phyloP scores from a whole-genome alignment of 1,140 invertebrate species.

The Delia radicum region DNA sequence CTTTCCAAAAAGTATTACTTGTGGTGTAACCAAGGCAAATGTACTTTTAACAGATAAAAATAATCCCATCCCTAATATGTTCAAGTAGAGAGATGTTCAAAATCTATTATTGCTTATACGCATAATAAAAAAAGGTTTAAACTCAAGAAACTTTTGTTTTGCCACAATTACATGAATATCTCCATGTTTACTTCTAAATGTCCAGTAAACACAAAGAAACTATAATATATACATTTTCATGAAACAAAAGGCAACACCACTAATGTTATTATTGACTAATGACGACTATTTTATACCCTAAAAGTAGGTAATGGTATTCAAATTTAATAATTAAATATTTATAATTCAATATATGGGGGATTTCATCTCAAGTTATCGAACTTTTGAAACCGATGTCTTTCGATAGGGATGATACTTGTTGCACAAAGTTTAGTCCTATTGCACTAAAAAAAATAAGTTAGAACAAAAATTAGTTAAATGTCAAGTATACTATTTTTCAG shows the following conservation, averaged over 20 bases:
- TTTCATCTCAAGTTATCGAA: too few species aligned
- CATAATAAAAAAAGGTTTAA: neutral
- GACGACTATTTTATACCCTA: too few species aligned
- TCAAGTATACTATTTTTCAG: too few species aligned
- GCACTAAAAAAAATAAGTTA: too few species aligned
- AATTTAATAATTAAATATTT: too few species aligned
- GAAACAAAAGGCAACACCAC: constrained; percentile 1
- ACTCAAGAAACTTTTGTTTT: neutral
- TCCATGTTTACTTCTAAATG: neutral
- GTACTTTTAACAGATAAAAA: constrained; percentile 6
- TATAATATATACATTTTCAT: neutral
- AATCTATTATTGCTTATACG: neutral
- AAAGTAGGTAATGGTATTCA: too few species aligned
- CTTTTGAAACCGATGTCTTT: too few species aligned
- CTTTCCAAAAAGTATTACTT: neutral
- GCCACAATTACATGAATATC: neutral
- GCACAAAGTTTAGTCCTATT: too few species aligned
- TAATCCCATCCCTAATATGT: neutral
- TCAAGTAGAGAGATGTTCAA: neutral
- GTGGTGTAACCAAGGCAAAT: constrained; percentile 24
- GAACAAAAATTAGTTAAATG: too few species aligned
- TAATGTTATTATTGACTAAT: too few species aligned
- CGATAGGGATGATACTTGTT: too few species aligned
- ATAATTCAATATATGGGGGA: too few species aligned
- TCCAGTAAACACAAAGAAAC: neutral